Base-by-base conservation (phyloP, 2,797 vertebrate species). In the Phataginus tetradactyla region DNA sequence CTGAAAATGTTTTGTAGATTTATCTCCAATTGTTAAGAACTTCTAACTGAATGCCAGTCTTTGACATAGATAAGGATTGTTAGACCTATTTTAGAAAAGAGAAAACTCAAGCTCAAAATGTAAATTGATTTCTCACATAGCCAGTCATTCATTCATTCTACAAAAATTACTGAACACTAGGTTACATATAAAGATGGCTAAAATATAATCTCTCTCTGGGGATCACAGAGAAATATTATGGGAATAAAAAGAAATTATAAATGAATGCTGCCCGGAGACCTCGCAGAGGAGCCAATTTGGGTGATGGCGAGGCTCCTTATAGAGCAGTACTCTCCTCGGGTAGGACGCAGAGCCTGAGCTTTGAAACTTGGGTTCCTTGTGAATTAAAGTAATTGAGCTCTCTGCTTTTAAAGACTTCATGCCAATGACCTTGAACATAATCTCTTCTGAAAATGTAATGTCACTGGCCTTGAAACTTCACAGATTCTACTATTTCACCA, bases 51-150 rank as follows among this genome's bases (percentile, higher is more conserved):
- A 88, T 57, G 17, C 23, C 72, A 66, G 45, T 85, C 71, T 64
- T 20, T 72, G 51, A 84, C 66, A n/a, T 78, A 87, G 55, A 84
- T 53, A n/a, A 42, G 29, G 21, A 93, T 45, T 42, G 32, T 53
- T 90, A 92, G 34, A 55, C 5, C 39, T 61, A 69, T 79, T 88
- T 88, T 72, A 83, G 45, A 81, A 94, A 87, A 78, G n/a, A 91
- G 75, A 45, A 90, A 87, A 94, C 34, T 86, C 64, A 74, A 89
- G 53, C 57, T 93, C 29, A 75, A 89, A 85, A 59, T 49, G 13
- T 91, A 37, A 94, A 91, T 53, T 64, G 10, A 64, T 84, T 57
- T 86, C 37, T 91, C 55, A 77, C 13, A 17, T 53, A 34, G n/a
- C 23, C 53, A 87, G 37, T 63, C 53, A 17, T 63, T 91, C 57